Base-by-base conservation (phyloP, 2,797 vertebrate species). In the Tiaroga cobitis region DNA sequence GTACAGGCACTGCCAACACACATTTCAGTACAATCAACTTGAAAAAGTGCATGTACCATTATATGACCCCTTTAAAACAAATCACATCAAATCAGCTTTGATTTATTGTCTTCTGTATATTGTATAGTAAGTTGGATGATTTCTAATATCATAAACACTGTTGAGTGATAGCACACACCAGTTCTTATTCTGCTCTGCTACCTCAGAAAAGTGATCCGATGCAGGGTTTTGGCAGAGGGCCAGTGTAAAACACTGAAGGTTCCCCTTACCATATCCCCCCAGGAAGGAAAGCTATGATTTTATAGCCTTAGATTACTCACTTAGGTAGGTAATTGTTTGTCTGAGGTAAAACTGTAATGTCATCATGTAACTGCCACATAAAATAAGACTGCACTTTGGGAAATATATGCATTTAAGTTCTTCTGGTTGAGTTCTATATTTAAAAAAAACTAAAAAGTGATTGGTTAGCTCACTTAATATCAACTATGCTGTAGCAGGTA, bases 281-380 rank as follows among this genome's bases (percentile, higher is more conserved):
- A 78, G 74, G 75, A 70, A 70, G 63, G 39, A 78, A 77, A 70
- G 83, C 75, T 84, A 79, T 84, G 75, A 79, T 84, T 84, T 84
- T 65, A 84, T 78, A 78, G 65, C 83, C 51, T 78, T 39, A 69
- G 63, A 78, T 77, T 56, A 77, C 61, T 68, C 73, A 69, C 72
- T 51, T 65, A 24, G 32, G 32, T 32, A 70, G 37, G 65, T 69
- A 78, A 70, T 78, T 69, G 65, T 77, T 84, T 69, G 49, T 77
- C 83, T 69, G 63, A 68, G 65, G 65, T 85, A 85, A 73, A 74
- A 85, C 43, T 8, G 29, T 79, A 80, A 59, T 79, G 61, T 54
- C 43, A 67, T 75, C 24, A 75, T 75, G 59, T 76, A 83, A 83
- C 61, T 63, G 73, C 51, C 72, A 83, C 43, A 19, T 51, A 75